Percentiles rank a stretch among this genome's conserved stretches.
Conservation (phyloP, 2,888 invertebrate genomes). For the Dorcus parallelipipedus region DNA sequence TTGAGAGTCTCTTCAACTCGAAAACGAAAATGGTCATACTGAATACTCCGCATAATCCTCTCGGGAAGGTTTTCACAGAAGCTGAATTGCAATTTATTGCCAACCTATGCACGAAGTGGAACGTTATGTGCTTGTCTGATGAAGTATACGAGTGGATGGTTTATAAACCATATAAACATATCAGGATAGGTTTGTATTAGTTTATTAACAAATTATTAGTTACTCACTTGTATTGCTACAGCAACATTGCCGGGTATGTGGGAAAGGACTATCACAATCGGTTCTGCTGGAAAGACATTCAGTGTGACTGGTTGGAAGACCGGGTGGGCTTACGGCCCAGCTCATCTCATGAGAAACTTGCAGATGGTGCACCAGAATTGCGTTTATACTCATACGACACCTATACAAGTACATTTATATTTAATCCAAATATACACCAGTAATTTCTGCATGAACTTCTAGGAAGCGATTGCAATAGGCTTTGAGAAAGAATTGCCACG, state of each 20-base stretch:
- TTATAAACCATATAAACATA: constrained; percentile 76
- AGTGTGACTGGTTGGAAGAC: constrained; percentile 97
- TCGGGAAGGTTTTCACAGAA: constrained; percentile 82
- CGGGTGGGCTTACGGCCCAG: constrained; percentile 95
- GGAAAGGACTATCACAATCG: constrained; percentile 94
- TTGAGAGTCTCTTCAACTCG: constrained; percentile 73
- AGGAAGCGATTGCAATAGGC: constrained; percentile 89
- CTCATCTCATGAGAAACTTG: constrained; percentile 72
- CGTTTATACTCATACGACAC: constrained; percentile 87
- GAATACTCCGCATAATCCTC: constrained; percentile 98
- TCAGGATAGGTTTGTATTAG: constrained; percentile 77
- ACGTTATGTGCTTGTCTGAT: constrained; percentile 89
- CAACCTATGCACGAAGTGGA: constrained; percentile 85
- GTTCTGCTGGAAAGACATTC: constrained; percentile 97
- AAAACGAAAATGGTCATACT: constrained; percentile 93
- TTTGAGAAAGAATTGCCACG: constrained; percentile 81
- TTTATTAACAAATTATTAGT: neutral
- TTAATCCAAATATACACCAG: neutral
- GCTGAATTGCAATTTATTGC: constrained; percentile 77
- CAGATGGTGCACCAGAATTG: constrained; percentile 92
- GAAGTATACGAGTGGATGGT: constrained; percentile 99
- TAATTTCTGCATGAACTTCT: constrained; percentile 24
- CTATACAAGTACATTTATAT: constrained; percentile 62
- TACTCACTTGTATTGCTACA: constrained; percentile 36
- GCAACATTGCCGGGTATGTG: constrained; percentile 95